These are phyloP conservation scores for Carollia perspicillata DNA, from an alignment of 2,113 vertebrate genomes.

Conservation along the genomic window DNA sequence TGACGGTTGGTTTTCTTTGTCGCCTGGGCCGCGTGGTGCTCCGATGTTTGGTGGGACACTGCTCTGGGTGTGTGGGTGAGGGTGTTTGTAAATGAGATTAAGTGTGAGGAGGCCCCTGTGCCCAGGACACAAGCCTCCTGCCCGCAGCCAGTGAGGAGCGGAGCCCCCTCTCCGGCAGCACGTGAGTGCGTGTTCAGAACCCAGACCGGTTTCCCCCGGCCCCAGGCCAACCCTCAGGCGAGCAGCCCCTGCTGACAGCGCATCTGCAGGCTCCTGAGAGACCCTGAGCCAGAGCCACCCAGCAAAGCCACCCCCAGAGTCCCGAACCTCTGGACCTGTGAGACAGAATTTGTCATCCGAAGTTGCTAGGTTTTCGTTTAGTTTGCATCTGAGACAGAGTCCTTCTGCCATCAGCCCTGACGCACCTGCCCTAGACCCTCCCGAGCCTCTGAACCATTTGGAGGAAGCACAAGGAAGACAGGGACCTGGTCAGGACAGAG, in stretches of 20 bases:
- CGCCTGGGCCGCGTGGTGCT: background rate
- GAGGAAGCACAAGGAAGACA: background rate
- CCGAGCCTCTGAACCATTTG: background rate
- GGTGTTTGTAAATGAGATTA: background rate
- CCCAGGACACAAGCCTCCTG: no score
- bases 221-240: background rate
- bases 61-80: background rate
- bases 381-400: conserved; percentile 42
- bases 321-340: background rate
- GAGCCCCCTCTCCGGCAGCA: background rate
- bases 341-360: background rate
- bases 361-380: background rate
- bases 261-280: background rate
- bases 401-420: conserved; percentile 69
- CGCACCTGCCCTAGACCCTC: background rate
- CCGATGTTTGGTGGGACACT: background rate
- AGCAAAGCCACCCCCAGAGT: background rate
- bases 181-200: background rate
- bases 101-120: background rate
- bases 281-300: background rate
- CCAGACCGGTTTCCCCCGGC: background rate
- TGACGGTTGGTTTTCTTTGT: background rate
- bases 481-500: background rate
- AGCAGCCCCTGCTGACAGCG: background rate
- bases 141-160: background rate